phyloP scores from a whole-genome alignment of 2,888 invertebrate species.

The Phyto melanocephala region DNA sequence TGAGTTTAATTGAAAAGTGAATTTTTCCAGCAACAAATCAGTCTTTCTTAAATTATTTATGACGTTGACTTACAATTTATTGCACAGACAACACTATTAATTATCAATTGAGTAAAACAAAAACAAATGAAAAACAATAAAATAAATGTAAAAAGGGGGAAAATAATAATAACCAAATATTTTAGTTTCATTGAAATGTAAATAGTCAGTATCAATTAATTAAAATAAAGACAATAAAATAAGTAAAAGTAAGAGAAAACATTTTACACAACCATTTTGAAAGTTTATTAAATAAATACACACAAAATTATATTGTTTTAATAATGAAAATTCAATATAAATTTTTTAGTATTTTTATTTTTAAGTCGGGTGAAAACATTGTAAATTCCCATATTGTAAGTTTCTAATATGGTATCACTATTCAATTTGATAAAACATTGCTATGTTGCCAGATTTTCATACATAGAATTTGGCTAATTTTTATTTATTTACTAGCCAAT shows the following conservation, averaged over 20 bases:
- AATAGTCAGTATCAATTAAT: constrained; percentile 4
- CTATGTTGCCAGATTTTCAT: too few species aligned
- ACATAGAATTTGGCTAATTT: too few species aligned
- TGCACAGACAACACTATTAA: constrained; percentile 42
- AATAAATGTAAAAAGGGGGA: constrained; percentile 15
- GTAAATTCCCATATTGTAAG: too few species aligned
- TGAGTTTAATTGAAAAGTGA: constrained; percentile 33
- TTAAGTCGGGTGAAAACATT: too few species aligned
- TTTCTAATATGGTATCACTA: too few species aligned
- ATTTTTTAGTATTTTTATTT: too few species aligned
- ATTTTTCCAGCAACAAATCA: not conserved
- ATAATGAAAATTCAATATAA: too few species aligned
- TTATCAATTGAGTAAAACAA: constrained; percentile 42
- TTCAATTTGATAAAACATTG: too few species aligned
- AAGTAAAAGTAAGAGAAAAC: not conserved
- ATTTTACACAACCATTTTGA: not conserved
- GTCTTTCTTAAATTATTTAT: constrained; percentile 33
- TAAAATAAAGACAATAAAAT: not conserved
- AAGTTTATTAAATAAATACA: not conserved
- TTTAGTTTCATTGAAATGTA: constrained; percentile 27
- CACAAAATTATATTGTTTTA: not conserved
- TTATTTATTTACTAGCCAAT: too few species aligned
- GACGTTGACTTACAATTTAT: constrained; percentile 39
- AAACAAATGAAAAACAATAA: not conserved
- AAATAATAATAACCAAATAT: not conserved